These are phyloP conservation scores for Galeopterus variegatus DNA, from an alignment of 2,113 vertebrate species.

Conservation along the genomic window DNA sequence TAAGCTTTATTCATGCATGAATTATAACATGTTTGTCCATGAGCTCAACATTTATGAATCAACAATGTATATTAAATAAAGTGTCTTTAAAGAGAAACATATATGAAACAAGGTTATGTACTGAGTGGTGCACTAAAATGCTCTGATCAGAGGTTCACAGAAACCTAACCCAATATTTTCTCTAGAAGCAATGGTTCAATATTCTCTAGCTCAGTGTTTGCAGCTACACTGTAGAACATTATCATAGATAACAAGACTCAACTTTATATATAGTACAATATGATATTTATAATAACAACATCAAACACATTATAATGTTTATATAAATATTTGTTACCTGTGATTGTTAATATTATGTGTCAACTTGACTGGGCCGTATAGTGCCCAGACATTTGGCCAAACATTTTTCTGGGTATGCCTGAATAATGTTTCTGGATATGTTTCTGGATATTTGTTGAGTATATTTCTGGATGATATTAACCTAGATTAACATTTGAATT, in stretches of 20 bases:
- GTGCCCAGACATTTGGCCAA: not conserved
- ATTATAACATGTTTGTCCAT: not conserved
- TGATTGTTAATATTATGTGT: not conserved
- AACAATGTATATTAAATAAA: not conserved
- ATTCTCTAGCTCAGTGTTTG: not conserved
- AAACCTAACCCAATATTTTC: not conserved
- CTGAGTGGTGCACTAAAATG: not conserved
- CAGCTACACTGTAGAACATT: not conserved
- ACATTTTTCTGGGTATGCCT: not conserved
- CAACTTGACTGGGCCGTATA: no score
- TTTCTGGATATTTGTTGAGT: not conserved
- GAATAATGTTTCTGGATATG: not conserved
- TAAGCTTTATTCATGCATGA: not conserved
- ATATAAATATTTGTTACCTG: not conserved
- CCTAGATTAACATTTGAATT: not conserved
- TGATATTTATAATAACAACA: no score
- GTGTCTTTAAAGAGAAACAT: not conserved
- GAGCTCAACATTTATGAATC: not conserved
- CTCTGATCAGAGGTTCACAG: not conserved
- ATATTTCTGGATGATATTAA: not conserved
- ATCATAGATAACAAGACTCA: not conserved
- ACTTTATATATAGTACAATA: not conserved
- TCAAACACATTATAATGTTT: not conserved
- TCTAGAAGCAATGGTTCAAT: not conserved
- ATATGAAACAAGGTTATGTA: not conserved